A percentile compares a stretch with the other conserved stretches of the same genome.
phyloP scores from a whole-genome alignment of 2,113 vertebrate species.

The Archilochus colubris region DNA sequence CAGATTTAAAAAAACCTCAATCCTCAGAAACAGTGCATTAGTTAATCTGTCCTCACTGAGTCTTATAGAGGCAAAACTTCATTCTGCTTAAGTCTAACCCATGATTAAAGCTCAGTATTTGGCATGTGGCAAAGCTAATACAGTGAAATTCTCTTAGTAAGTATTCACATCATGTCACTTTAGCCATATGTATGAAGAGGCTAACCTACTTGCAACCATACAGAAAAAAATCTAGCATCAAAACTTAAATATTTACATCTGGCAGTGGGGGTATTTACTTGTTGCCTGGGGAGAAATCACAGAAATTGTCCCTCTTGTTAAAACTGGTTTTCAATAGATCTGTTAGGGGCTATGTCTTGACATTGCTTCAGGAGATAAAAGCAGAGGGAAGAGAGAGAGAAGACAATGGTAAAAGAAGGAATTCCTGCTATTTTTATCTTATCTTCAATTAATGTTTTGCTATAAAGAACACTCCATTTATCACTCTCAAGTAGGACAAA shows the following conservation, averaged over 20 bases:
- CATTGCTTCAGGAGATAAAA: background rate
- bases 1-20: background rate
- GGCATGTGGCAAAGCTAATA: background rate
- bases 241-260: background rate
- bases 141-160: background rate
- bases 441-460: constrained; percentile 42
- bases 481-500: constrained; percentile 36
- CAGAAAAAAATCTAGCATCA: background rate
- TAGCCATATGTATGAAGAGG: background rate
- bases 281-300: background rate
- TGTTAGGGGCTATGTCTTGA: background rate
- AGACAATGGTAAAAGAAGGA: background rate
- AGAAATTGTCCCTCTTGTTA: background rate
- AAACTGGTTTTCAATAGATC: background rate
- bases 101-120: background rate
- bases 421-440: constrained; percentile 43
- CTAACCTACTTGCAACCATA: background rate
- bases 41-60: background rate
- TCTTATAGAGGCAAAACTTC: background rate
- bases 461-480: constrained; percentile 43
- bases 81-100: background rate
- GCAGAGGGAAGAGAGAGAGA: background rate
- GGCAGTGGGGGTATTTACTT: background rate
- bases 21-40: background rate
- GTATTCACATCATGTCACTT: background rate